Base-by-base conservation (phyloP, 2,888 invertebrate genomes). In the Abrostola tripartita region DNA sequence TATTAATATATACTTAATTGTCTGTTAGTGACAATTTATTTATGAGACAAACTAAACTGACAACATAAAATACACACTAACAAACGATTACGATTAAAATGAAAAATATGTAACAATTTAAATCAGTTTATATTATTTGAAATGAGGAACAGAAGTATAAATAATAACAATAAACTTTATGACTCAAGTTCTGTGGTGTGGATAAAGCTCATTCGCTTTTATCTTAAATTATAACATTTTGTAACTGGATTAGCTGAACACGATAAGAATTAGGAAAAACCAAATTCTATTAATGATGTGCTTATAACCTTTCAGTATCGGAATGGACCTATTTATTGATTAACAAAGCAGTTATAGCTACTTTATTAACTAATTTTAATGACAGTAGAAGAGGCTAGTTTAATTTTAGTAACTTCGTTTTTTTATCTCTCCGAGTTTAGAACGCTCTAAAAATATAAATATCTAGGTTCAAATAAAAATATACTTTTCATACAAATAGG, bases 101-200 rank as follows among this genome's bases (percentile, higher is more conserved):
- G 10, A 9, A 14, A 24, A 5, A 47, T 5, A 5, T 41, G 10
- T 14, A 44, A 7, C 12, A 44, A 44, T 44, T 12, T 14, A 47
- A 47, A n/a, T 40, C n/a, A 35, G n/a, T 61, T 42, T 47, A 47
- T 54, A 37, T 44, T 14, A 37, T 24, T 37, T 0, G 47, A 49
- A 38, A 59, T 52, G 8, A 55, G 9, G 44, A 75, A 52, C 72
- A 68, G 78, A 75, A 75, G 64, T 72, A 52, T 50, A 38, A 66
- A 64, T 58, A 66, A 65, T 76, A 71, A 66, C 57, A 65, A 68
- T 71, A 74, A 63, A 68, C 59, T 68, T 65, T 65, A 78, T 60
- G 56, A 51, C 42, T 50, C 63, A 24, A 60, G 42, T 65, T 40
- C 52, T 41, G 37, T 64, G 35, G 14, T 65, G 60, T 61, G 68